These are phyloP conservation scores for Drosophila monieri DNA, from an alignment of 2,888 invertebrate species.

Conservation along the genomic window DNA sequence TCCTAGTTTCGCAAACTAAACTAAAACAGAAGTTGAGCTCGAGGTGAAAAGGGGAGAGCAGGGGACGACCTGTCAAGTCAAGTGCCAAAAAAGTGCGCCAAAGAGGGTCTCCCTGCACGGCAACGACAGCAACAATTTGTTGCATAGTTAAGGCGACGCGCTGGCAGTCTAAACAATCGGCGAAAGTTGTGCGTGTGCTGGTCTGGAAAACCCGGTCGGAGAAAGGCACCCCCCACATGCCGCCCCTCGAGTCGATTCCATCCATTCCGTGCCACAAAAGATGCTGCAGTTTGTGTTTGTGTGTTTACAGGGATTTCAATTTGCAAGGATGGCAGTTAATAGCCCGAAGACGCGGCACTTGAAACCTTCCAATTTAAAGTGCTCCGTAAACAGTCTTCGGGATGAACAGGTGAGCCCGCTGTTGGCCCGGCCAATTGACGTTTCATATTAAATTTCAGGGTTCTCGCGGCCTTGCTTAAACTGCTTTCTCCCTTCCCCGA, in stretches of 20 bases:
- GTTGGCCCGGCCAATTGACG: neutral
- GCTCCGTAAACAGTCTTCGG: slow-evolving; percentile 39
- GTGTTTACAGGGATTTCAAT: slow-evolving; percentile 35
- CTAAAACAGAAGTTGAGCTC: slow-evolving; percentile 38
- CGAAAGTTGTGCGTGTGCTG: slow-evolving; percentile 64
- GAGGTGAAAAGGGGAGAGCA: slow-evolving; percentile 2
- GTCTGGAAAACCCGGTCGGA: slow-evolving; percentile 8
- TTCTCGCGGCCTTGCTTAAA: neutral
- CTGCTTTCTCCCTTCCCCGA: neutral
- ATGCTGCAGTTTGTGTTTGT: slow-evolving; percentile 15
- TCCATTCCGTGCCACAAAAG: slow-evolving; percentile 5
- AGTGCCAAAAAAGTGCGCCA: slow-evolving; percentile 31
- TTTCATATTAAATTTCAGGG: neutral
- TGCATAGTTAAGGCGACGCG: slow-evolving; percentile 57
- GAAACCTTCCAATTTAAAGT: slow-evolving; percentile 44
- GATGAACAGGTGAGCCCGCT: neutral
- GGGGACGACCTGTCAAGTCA: slow-evolving; percentile 34
- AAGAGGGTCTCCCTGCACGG: slow-evolving; percentile 15
- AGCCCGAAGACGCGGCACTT: slow-evolving; percentile 44
- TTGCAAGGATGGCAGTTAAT: slow-evolving; percentile 43
- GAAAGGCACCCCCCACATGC: slow-evolving; percentile 22
- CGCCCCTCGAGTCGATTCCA: slow-evolving; percentile 22
- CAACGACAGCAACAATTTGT: slow-evolving; percentile 50
- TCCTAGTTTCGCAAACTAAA: slow-evolving; percentile 15
- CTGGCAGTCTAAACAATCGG: slow-evolving; percentile 58